Evolutionary conservation across 2,113 vertebrate genomes (phyloP), one percentile per base, ranked within the genome.

Genomic region (Amblyopsis rosae): DNA sequence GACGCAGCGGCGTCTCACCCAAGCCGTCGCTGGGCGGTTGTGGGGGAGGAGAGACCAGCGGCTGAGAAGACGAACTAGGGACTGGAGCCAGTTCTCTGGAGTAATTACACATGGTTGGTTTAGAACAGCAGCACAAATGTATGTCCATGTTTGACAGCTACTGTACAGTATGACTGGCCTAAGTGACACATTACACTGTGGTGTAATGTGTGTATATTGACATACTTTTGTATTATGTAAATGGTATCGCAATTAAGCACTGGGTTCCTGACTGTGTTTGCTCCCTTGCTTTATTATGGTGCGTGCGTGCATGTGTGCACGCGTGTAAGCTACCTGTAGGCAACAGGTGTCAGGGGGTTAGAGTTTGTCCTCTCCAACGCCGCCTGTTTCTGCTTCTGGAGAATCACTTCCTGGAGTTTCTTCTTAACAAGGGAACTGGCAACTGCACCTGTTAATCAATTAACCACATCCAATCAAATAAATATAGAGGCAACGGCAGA

Each of bases 371-470:
- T 94, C 82, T 97, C 96, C 67, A 96, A 88, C 4, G 95, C 95
- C 0, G 94, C 94, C 84, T 96, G 95, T 26, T 91, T 91, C 70
- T 96, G 94, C 69, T 97, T 98, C 83, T 97, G 97, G 59, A 95
- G 92, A 77, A 98, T 97, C 72, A 97, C 95, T 78, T 96, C 94
- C 0, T 94, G 94, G 76, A 98, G 84, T 69, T 96, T 98, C 88
- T 96, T 95, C 80, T 96, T 97, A 47, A 98, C 96, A 73, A 91
- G 91, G 0, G 93, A 94, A 88, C 96, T 98, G 76, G 95, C 96
- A 41, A 97, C 94, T 0, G 95, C 95, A 72, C 95, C 96, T 98
- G 85, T 65, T 54, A 67, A 68, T 69, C 61, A 84, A 65, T 2
- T 6, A 15, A 48, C 33, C 11, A 13, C 26, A 57, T 48, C 12